Conservation (phyloP, 2,797 vertebrate species). For the Coilia nasus region DNA sequence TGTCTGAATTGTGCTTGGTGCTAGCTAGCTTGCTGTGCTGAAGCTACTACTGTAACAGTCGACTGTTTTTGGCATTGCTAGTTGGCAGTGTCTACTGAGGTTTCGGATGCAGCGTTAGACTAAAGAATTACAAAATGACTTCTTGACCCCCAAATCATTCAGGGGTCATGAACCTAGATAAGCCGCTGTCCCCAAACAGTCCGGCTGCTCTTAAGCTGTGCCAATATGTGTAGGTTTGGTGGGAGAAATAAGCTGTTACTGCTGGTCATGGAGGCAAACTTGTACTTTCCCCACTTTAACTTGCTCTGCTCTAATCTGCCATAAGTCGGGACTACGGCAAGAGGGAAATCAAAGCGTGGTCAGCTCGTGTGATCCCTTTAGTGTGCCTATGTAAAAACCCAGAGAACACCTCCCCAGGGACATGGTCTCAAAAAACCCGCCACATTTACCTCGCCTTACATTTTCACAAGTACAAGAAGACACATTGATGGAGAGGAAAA, state of each 20-base stretch:
- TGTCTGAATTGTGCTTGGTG: too few relatives aligned
- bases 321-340: background rate
- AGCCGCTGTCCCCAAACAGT: background rate
- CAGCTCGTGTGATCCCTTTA: constrained; percentile 30
- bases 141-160: constrained; percentile 43
- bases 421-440: background rate
- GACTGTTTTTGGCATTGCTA: too few relatives aligned
- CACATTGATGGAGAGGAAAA: background rate
- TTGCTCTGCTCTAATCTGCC: constrained; percentile 29
- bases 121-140: constrained; percentile 25
- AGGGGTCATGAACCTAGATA: constrained; percentile 26
- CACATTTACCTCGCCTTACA: background rate
- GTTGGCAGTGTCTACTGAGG: too few relatives aligned
- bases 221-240: constrained; percentile 14
- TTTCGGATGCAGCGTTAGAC: too few relatives aligned
- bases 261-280: constrained; percentile 14
- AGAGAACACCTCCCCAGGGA: background rate
- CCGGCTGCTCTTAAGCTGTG: constrained; percentile 20
- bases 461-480: background rate
- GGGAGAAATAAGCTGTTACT: constrained; percentile 3
- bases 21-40: too few relatives aligned
- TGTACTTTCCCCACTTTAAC: constrained; percentile 18
- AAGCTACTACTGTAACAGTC: too few relatives aligned
- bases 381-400: background rate
- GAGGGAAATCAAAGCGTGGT: constrained; percentile 21